A percentile compares a stretch with the other conserved stretches of the same genome.
Evolutionary conservation across 2,888 invertebrate species (phyloP).

Genomic region (Physocephala rufipes): DNA sequence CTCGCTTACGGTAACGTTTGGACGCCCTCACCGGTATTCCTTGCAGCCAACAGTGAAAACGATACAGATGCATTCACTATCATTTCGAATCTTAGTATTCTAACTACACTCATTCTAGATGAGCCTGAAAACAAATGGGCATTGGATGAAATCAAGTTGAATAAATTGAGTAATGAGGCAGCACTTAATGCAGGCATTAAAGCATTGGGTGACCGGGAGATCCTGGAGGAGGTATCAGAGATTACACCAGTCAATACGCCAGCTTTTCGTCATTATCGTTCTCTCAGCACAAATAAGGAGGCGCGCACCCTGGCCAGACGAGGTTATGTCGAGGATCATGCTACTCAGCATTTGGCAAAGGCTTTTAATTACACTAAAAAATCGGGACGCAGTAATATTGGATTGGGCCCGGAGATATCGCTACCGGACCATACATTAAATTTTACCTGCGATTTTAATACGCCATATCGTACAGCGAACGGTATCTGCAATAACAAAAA

Average conservation of each 20-base stretch:
- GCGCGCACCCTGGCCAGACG: conserved; percentile 73
- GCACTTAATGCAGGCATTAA: conserved; percentile 70
- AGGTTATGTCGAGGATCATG: conserved; percentile 76
- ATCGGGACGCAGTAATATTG: conserved; percentile 60
- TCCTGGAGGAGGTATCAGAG: conserved; percentile 67
- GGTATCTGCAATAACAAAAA: conserved; percentile 81
- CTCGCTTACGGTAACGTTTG: conserved; percentile 31
- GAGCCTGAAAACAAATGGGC: conserved; percentile 55
- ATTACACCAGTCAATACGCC: conserved; percentile 70
- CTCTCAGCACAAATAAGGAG: conserved; percentile 71
- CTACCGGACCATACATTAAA: conserved; percentile 53
- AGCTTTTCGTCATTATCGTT: conserved; percentile 76
- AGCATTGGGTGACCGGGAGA: conserved; percentile 69
- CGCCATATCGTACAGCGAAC: conserved; percentile 74
- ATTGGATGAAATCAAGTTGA: conserved; percentile 43
- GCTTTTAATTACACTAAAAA: conserved; percentile 66
- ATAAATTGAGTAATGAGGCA: conserved; percentile 51
- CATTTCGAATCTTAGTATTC: conserved; percentile 12
- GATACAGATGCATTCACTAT: conserved; percentile 15
- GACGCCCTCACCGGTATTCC: conserved; percentile 8
- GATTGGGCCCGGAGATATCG: conserved; percentile 59
- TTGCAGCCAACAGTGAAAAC: conserved; percentile 1
- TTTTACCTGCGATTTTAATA: conserved; percentile 64
- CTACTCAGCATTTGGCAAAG: conserved; percentile 71
- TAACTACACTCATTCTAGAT: conserved; percentile 52